Conservation (phyloP, 2,113 vertebrate species). For the Cyphomyrus discorhynchus region DNA sequence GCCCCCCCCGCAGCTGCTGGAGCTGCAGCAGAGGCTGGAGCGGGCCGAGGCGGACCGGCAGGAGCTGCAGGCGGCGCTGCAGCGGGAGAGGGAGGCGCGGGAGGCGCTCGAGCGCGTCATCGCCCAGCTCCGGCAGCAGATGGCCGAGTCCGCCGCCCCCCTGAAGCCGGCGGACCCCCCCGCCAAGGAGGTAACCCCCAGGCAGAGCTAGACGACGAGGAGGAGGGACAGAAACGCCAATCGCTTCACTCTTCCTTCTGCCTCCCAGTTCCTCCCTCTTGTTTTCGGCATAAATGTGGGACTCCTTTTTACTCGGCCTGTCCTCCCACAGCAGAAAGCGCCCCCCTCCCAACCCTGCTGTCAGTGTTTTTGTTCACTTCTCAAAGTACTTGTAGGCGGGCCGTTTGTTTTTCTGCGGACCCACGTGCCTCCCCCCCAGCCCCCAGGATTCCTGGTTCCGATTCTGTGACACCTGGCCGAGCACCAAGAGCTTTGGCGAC, state of each 20-base stretch:
- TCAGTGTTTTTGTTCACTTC: constrained; percentile 53
- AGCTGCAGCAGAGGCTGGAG: constrained; percentile 80
- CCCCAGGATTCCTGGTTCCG: constrained; percentile 4
- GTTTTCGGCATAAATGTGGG: background rate
- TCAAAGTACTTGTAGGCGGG: constrained; percentile 49
- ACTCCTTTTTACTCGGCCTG: background rate
- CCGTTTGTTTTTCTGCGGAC: constrained; percentile 24
- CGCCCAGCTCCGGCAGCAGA: constrained; percentile 83
- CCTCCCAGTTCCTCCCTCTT: background rate
- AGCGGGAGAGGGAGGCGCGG: constrained; percentile 82
- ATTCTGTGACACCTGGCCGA: constrained; percentile 17
- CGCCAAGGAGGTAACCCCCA: constrained; percentile 35
- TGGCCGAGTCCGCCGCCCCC: constrained; percentile 50
- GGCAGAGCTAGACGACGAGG: constrained; percentile 43
- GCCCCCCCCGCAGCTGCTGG: constrained; percentile 65
- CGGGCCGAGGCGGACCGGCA: constrained; percentile 84
- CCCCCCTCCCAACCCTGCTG: constrained; percentile 27
- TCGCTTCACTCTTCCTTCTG: constrained; percentile 26
- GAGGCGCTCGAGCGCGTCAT: constrained; percentile 87
- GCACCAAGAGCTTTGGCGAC: constrained; percentile 11
- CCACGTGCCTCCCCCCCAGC: background rate
- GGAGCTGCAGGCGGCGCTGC: constrained; percentile 88
- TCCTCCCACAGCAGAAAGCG: constrained; percentile 47
- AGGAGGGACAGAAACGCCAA: background rate
- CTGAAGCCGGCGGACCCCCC: constrained; percentile 39